These are phyloP conservation scores for Palythoa caribaeorum DNA, from an alignment of 92 coral and sea anemone species.

Conservation along the genomic window DNA sequence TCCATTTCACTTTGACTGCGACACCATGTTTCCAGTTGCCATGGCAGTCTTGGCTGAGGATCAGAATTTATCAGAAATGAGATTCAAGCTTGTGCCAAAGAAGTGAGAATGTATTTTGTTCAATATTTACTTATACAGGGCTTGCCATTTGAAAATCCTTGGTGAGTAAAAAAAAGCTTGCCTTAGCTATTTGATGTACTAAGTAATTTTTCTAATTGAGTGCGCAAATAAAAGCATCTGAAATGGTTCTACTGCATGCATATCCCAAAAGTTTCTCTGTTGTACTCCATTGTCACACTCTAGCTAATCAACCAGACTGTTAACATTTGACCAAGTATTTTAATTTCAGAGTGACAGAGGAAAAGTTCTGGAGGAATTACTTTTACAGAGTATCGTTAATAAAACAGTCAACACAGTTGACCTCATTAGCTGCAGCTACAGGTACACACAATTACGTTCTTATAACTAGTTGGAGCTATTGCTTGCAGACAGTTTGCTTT, in stretches of 20 bases:
- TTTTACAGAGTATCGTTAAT: conserved; percentile 96
- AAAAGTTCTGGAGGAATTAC: conserved; percentile 97
- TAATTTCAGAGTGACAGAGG: conserved; percentile 81
- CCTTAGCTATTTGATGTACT: too few relatives aligned
- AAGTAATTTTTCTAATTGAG: too few relatives aligned
- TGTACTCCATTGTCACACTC: too few relatives aligned
- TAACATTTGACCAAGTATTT: neutral
- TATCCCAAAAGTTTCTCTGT: too few relatives aligned
- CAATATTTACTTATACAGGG: neutral
- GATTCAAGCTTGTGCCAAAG: conserved; percentile 94
- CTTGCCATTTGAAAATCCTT: too few relatives aligned
- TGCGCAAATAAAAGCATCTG: too few relatives aligned
- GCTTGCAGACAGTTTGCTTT: too few relatives aligned
- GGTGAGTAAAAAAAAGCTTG: too few relatives aligned
- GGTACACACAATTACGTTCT: neutral
- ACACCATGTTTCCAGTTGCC: conserved; percentile 97
- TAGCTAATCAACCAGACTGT: too few relatives aligned
- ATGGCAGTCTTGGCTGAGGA: conserved; percentile 93
- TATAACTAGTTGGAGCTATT: too few relatives aligned
- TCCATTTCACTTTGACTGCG: conserved; percentile 91
- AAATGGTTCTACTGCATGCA: too few relatives aligned
- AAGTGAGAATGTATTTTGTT: conserved; percentile 69
- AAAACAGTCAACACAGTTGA: conserved; percentile 96
- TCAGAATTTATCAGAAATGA: conserved; percentile 85
- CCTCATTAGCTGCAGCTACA: conserved; percentile 80